phyloP scores from a whole-genome alignment of 2,113 vertebrate genomes.

The Oryzias curvinotus region DNA sequence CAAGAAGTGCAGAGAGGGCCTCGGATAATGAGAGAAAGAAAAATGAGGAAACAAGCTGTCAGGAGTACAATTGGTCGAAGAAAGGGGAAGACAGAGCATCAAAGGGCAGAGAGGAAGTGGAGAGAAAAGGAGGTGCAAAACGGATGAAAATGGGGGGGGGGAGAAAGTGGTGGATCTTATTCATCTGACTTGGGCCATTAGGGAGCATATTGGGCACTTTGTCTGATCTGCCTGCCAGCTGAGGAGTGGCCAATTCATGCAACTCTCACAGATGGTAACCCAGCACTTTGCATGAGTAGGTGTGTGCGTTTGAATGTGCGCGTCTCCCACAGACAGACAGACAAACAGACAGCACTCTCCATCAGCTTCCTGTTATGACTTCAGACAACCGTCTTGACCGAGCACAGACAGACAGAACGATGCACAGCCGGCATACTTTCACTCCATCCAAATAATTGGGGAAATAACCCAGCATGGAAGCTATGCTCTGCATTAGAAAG shows the following conservation, averaged over 20 bases:
- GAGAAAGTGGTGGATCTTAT: constrained; percentile 54
- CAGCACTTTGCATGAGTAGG: constrained; percentile 44
- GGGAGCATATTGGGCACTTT: constrained; percentile 77
- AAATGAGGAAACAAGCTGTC: constrained; percentile 31
- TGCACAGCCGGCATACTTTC: constrained; percentile 32
- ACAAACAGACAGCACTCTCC: constrained; percentile 39
- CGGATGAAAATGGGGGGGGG: constrained; percentile 24
- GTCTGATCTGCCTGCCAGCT: constrained; percentile 75
- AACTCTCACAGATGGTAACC: constrained; percentile 70
- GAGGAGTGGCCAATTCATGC: constrained; percentile 69
- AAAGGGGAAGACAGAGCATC: constrained; percentile 10
- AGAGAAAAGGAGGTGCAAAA: constrained; percentile 28
- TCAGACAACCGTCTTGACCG: constrained; percentile 39
- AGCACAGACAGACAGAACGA: constrained; percentile 36
- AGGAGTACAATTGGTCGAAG: constrained; percentile 36
- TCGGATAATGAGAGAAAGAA: constrained; percentile 32
- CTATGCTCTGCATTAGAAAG: constrained; percentile 2
- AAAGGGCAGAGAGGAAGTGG: constrained; percentile 22
- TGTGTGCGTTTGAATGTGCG: constrained; percentile 3
- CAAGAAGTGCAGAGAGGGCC: not conserved
- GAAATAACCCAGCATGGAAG: constrained; percentile 8
- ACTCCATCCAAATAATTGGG: constrained; percentile 16
- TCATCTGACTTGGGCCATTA: constrained; percentile 73
- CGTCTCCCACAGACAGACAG: constrained; percentile 5
- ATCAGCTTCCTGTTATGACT: constrained; percentile 53